Base-by-base conservation (phyloP, 2,113 vertebrate species). In the Eulemur macaco region DNA sequence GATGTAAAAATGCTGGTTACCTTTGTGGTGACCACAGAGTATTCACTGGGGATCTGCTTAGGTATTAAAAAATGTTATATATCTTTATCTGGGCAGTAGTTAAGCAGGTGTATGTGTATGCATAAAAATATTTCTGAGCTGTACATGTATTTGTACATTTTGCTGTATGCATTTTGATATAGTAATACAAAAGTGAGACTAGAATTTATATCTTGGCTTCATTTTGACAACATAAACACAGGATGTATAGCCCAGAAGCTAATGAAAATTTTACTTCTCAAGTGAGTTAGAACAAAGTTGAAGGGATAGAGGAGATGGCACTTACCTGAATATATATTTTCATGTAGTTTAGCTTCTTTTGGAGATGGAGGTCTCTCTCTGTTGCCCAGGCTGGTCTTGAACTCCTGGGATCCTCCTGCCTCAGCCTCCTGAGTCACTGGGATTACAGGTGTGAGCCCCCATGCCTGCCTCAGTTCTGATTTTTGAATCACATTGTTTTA, bases 141-240 rank as follows among this genome's bases (percentile, higher is more conserved):
- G 7, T 50, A 12, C 3, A 13, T 86, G 42, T 64, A 69, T 47
- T 66, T 78, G 17, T 81, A 69, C 56, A 90, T 81, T 85, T 50
- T 95, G 60, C 37, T 85, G 37, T 76, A 27, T 81, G 58, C 11
- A 77, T 71, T 90, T 91, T 74, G 76, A 77, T n/a, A 90, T 42
- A 56, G n/a, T 63, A 87, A 85, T 52, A 77, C n/a, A 86, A 80
- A 78, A 37, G 23, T 54, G 34, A 81, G 66, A 89, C 56, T 63
- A 42, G 29, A 52, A 52, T 84, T 63, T 86, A 78, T 87, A 39
- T 58, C 27, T 91, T 8, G 71, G 82, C 85, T 94, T 94, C 21
- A 80, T 93, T 86, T 82, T 90, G 29, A n/a, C 64, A 87, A 85
- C 50, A 89, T 34, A 74, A 90, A 94, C 58, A 71, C 37, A 90